phyloP scores from a whole-genome alignment of 2,888 invertebrate genomes.

The Elysia crispata region DNA sequence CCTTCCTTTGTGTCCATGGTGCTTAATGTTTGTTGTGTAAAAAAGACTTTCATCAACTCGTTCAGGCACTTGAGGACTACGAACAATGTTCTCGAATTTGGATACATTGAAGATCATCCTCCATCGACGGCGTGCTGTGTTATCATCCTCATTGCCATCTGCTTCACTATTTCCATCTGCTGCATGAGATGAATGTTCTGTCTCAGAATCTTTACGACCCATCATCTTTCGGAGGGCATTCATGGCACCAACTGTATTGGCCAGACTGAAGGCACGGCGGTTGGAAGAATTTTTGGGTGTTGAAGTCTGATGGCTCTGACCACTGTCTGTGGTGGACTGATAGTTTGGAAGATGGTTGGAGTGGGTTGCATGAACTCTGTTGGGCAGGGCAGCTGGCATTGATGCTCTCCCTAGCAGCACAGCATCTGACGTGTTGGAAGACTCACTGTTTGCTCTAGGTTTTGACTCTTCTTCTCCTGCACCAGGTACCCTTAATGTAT shows the following conservation, averaged over 20 bases:
- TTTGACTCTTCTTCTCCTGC: slow-evolving; percentile 9
- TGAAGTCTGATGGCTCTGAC: background rate
- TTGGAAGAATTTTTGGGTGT: background rate
- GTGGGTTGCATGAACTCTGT: background rate
- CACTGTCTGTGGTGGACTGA: background rate
- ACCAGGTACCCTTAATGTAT: too few species aligned
- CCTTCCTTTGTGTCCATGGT: too few species aligned
- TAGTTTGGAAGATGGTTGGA: background rate
- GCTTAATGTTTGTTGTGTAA: slow-evolving; percentile 23
- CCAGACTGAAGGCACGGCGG: slow-evolving; percentile 12
- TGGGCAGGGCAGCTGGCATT: too few species aligned
- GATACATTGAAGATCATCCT: slow-evolving; percentile 67
- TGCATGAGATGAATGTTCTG: background rate
- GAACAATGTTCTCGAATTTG: slow-evolving; percentile 64
- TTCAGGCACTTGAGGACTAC: slow-evolving; percentile 50
- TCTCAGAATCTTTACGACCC: background rate
- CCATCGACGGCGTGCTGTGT: slow-evolving; percentile 59
- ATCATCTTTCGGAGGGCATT: slow-evolving; percentile 47
- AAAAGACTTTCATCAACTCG: slow-evolving; percentile 50
- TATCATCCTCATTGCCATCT: slow-evolving; percentile 23
- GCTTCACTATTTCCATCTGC: slow-evolving; percentile 45
- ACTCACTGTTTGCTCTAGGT: slow-evolving; percentile 37
- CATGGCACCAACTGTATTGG: slow-evolving; percentile 45
- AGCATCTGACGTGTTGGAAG: slow-evolving; percentile 16
- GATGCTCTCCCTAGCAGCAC: slow-evolving; percentile 1